Percentiles rank a stretch among this genome's conserved stretches.
Evolutionary conservation across 1,140 invertebrate genomes (phyloP).

Genomic region (Musca domestica): DNA sequence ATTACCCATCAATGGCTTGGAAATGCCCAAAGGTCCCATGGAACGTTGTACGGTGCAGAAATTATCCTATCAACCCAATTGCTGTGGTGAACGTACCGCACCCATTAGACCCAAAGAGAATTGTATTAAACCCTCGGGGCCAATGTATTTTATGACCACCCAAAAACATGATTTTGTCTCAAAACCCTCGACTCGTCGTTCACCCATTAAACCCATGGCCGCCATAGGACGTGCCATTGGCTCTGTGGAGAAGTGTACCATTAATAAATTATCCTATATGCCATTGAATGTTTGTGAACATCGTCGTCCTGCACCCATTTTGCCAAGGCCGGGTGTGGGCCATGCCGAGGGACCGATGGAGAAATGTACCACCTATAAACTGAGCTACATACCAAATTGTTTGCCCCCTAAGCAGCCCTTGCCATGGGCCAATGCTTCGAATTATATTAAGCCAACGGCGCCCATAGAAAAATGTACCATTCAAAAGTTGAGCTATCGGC

Average conservation of each 20-base stretch:
- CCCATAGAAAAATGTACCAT: conserved; percentile 56
- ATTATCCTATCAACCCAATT: conserved; percentile 59
- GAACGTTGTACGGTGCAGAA: conserved; percentile 59
- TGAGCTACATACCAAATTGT: conserved; percentile 60
- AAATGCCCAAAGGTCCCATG: conserved; percentile 42
- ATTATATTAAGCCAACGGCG: conserved; percentile 54
- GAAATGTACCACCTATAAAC: conserved; percentile 57
- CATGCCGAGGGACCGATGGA: conserved; percentile 54
- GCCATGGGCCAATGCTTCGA: conserved; percentile 55
- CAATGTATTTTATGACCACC: conserved; percentile 69
- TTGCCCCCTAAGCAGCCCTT: conserved; percentile 54
- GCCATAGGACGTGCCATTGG: conserved; percentile 58
- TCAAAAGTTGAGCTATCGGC: conserved; percentile 62
- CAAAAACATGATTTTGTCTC: conserved; percentile 71
- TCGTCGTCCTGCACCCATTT: conserved; percentile 33
- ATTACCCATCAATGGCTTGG: conserved; percentile 55
- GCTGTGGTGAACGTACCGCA: conserved; percentile 49
- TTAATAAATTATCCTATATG: conserved; percentile 58
- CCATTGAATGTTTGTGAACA: conserved; percentile 54
- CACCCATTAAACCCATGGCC: conserved; percentile 57
- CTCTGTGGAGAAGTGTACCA: conserved; percentile 57
- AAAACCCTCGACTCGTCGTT: conserved; percentile 58
- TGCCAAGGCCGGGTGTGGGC: conserved; percentile 37
- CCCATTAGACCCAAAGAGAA: conserved; percentile 50
- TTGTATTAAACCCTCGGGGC: conserved; percentile 58